Conservation (phyloP, 1,140 invertebrate genomes). For the Sweltsa coloradensis region DNA sequence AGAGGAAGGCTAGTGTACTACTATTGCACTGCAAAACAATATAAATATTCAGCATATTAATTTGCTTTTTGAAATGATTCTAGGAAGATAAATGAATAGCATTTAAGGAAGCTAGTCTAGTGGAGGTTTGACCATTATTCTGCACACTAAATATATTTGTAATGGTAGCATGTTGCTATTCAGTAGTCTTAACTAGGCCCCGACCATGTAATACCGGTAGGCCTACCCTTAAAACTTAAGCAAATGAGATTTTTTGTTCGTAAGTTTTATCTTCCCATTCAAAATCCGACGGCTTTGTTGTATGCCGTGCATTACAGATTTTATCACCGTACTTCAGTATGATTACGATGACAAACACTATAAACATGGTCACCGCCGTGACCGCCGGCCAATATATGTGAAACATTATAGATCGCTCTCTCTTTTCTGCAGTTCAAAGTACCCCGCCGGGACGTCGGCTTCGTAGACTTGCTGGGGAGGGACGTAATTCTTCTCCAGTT, state of each 20-base stretch:
- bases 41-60: too few relatives aligned
- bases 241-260: slow-evolving; percentile 43
- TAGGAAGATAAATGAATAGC: too few relatives aligned
- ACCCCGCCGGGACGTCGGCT: slow-evolving; percentile 36
- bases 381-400: slow-evolving; percentile 61
- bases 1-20: too few relatives aligned
- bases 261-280: slow-evolving; percentile 46
- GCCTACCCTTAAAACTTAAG: too few relatives aligned
- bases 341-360: slow-evolving; percentile 56
- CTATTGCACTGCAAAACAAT: too few relatives aligned
- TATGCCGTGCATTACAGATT: slow-evolving; percentile 52
- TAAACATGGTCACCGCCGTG: slow-evolving; percentile 52
- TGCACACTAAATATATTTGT: too few relatives aligned
- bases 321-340: slow-evolving; percentile 56
- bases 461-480: neutral
- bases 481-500: slow-evolving; percentile 38
- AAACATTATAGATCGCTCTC: slow-evolving; percentile 75
- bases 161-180: too few relatives aligned
- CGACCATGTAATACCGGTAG: too few relatives aligned
- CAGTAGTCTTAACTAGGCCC: too few relatives aligned
- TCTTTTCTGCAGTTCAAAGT: slow-evolving; percentile 61
- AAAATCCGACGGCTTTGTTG: slow-evolving; percentile 40
- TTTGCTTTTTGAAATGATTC: too few relatives aligned
- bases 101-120: too few relatives aligned
- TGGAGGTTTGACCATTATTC: too few relatives aligned